Base-by-base conservation (phyloP, 2,113 vertebrate species). In the Nothobranchius furzeri region DNA sequence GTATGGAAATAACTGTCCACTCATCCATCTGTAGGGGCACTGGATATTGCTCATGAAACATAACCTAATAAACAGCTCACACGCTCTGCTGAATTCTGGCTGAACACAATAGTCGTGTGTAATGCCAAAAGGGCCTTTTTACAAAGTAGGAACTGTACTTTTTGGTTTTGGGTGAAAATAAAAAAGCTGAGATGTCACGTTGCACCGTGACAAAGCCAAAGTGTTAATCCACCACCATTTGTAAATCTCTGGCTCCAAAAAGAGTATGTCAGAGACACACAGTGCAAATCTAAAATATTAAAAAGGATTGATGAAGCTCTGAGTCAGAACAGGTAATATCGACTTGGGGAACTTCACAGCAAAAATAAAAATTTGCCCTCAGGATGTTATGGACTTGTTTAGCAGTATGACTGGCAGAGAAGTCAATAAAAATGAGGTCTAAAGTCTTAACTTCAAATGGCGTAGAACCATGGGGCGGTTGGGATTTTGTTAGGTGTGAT, bases 131-230 rank as follows among this genome's bases (percentile, higher is more conserved):
- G 1, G 5, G 24, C 35, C 24, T 52, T 69, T 42, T 60, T 13
- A 60, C 13, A 17, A 42, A 7, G 46, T 37, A 3, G 40, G 10
- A 37, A 15, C 37, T 47, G 36, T 10, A 42, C 57, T 3, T 25
- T 1, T 30, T 30, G 30, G 2, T 3, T 47, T 12, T 15, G 48
- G 36, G 40, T 48, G 57, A 65, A 62, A 37, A 54, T 20, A 12
- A 9, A 25, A 12, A 43, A 48, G 47, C 6, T 40, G 57, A 77
- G n/a, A 24, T 45, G 51, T 57, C 11, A 51, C 56, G 50, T 61
- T 79, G 75, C 66, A 70, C 55, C 30, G 12, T 57, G 30, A 67
- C 54, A 68, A 69, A 73, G 48, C 45, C 10, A 2, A 4, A 20
- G 35, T n/a, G 48, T 42, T 52, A 13, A 60, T 15, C 14, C 24